phyloP scores from a whole-genome alignment of 2,113 vertebrate species.

The Stictonetta naevosa region DNA sequence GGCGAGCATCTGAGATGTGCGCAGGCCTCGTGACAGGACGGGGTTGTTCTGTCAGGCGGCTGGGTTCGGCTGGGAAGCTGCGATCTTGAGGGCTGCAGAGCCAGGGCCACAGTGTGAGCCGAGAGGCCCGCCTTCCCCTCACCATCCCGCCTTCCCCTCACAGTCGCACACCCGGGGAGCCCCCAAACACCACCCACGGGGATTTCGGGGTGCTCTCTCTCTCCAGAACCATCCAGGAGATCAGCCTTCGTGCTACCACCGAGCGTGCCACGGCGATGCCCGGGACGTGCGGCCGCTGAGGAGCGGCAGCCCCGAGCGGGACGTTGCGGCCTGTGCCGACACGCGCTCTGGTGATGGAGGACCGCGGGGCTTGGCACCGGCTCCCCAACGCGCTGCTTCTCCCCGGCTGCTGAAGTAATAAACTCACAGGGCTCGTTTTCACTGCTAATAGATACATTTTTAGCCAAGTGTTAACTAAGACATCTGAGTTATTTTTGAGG shows the following conservation, averaged over 20 bases:
- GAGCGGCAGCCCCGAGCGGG: constrained; percentile 14
- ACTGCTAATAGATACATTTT: neutral
- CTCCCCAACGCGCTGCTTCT: constrained; percentile 1
- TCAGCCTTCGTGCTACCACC: neutral
- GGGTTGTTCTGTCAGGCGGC: neutral
- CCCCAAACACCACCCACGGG: neutral
- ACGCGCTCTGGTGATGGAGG: constrained; percentile 17
- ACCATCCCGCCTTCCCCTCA: neutral
- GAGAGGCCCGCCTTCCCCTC: neutral
- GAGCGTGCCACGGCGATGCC: neutral
- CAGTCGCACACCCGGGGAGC: neutral
- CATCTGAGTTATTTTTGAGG: constrained; percentile 22
- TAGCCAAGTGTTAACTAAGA: constrained; percentile 20
- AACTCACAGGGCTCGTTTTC: neutral
- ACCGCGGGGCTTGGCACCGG: neutral
- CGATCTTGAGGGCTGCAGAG: neutral
- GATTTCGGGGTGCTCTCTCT: neutral
- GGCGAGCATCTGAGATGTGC: neutral
- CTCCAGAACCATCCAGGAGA: neutral
- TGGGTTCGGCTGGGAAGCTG: neutral
- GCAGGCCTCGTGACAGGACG: neutral
- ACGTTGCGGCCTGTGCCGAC: constrained; percentile 20
- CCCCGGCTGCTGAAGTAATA: neutral
- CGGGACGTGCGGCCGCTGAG: neutral
- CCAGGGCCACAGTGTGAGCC: neutral